phyloP scores from a whole-genome alignment of 2,888 invertebrate genomes.

The Drosophila demipolita region DNA sequence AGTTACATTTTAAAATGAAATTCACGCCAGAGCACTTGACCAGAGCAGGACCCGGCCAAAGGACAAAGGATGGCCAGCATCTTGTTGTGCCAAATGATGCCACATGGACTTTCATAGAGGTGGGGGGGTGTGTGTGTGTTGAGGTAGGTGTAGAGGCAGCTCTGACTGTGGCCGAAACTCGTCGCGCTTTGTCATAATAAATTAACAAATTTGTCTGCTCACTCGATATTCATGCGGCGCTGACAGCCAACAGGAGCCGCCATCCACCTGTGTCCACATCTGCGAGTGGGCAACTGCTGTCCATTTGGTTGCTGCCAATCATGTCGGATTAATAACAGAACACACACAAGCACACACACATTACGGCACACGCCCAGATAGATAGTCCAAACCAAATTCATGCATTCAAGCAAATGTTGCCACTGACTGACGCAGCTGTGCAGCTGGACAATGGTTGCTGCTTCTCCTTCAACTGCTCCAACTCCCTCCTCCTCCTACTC shows the following conservation, averaged over 20 bases:
- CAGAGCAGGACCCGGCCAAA: slow-evolving; percentile 42
- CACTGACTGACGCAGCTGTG: slow-evolving; percentile 63
- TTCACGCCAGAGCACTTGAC: slow-evolving; percentile 66
- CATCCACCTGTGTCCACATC: slow-evolving; percentile 74
- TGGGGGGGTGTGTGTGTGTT: background rate
- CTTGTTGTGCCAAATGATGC: slow-evolving; percentile 69
- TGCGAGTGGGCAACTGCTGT: slow-evolving; percentile 52
- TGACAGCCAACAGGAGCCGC: slow-evolving; percentile 66
- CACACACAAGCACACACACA: slow-evolving; percentile 21
- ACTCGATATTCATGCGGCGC: slow-evolving; percentile 70
- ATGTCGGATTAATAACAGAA: slow-evolving; percentile 82
- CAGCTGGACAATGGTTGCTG: slow-evolving; percentile 30
- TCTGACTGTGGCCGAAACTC: slow-evolving; percentile 37
- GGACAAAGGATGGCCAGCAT: slow-evolving; percentile 33
- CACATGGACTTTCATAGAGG: background rate
- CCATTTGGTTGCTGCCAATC: slow-evolving; percentile 83
- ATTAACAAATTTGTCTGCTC: slow-evolving; percentile 80
- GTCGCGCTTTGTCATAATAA: slow-evolving; percentile 72
- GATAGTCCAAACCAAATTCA: slow-evolving; percentile 37
- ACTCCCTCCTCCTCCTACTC: background rate
- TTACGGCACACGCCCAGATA: slow-evolving; percentile 7
- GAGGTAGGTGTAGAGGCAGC: background rate
- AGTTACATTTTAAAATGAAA: slow-evolving; percentile 72
- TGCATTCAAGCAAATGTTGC: slow-evolving; percentile 68
- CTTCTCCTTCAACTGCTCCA: background rate